Percentiles rank a stretch among this genome's conserved stretches.
These are phyloP conservation scores for Cosmia trapezina DNA, from an alignment of 2,888 invertebrate species.

Conservation along the genomic window DNA sequence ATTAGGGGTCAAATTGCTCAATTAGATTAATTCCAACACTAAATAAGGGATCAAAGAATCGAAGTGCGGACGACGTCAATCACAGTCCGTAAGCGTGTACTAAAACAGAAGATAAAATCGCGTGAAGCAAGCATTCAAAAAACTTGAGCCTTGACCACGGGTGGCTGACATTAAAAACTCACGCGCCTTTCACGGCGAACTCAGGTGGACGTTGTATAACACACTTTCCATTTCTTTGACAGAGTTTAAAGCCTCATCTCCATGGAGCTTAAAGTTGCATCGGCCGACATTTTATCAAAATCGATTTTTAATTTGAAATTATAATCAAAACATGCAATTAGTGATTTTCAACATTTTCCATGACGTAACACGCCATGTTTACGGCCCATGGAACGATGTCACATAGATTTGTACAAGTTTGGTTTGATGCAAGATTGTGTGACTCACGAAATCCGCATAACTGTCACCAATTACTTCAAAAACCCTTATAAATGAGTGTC, in stretches of 20 bases:
- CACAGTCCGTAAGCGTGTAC: conserved; percentile 67
- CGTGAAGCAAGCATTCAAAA: conserved; percentile 83
- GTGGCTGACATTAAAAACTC: conserved; percentile 86
- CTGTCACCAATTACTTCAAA: conserved; percentile 34
- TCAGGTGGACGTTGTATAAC: conserved; percentile 89
- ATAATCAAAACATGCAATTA: conserved; percentile 27
- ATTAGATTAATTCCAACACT: conserved; percentile 25
- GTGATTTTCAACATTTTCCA: conserved; percentile 36
- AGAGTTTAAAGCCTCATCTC: conserved; percentile 67
- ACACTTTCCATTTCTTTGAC: conserved; percentile 88
- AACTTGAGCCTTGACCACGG: conserved; percentile 88
- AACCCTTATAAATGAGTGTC: conserved; percentile 34
- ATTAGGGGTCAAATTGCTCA: conserved; percentile 43
- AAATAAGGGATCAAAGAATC: conserved; percentile 44
- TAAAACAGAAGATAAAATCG: conserved; percentile 77
- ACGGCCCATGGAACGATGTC: conserved; percentile 27
- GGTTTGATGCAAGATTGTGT: conserved; percentile 44
- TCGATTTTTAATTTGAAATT: conserved; percentile 46
- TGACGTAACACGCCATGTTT: conserved; percentile 52
- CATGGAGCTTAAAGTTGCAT: conserved; percentile 51
- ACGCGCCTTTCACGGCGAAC: conserved; percentile 87
- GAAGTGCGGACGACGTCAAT: conserved; percentile 66
- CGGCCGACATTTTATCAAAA: conserved; percentile 27
- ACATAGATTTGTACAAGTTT: conserved; percentile 35
- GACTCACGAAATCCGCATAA: conserved; percentile 33